These are phyloP conservation scores for Taurulus bubalis DNA, from an alignment of 2,113 vertebrate species.

Conservation along the genomic window DNA sequence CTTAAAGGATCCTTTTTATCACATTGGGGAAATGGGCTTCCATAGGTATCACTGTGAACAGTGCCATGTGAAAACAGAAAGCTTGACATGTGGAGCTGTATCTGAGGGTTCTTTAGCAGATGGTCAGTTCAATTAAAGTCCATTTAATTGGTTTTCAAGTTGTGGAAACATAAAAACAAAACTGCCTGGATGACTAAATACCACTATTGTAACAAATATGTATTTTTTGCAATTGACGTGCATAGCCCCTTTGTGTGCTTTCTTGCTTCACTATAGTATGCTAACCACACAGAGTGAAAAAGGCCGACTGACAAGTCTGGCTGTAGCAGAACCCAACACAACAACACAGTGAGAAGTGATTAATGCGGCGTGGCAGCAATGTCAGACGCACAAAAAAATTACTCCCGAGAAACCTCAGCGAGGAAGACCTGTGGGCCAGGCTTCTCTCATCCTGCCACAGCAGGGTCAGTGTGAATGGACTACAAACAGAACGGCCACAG, in stretches of 20 bases:
- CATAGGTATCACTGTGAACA: background rate
- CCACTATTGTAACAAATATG: background rate
- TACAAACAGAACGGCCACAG: constrained; percentile 36
- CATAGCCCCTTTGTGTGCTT: background rate
- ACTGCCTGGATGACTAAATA: background rate
- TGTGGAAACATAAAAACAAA: background rate
- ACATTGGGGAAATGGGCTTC: no score
- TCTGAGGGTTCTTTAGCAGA: no score
- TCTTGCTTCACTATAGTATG: background rate
- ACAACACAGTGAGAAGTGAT: constrained; percentile 49
- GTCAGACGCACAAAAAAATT: constrained; percentile 59
- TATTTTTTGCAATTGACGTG: background rate
- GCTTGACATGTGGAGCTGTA: background rate
- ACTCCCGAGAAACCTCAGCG: constrained; percentile 42
- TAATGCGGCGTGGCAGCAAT: constrained; percentile 60
- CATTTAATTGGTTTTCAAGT: background rate
- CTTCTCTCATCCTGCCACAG: constrained; percentile 52
- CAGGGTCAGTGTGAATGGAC: constrained; percentile 44
- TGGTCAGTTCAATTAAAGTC: background rate
- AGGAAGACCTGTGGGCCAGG: constrained; percentile 37
- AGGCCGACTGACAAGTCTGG: constrained; percentile 15
- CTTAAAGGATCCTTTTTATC: no score
- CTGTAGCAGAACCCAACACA: constrained; percentile 54
- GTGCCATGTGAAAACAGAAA: background rate
- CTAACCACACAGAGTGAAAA: constrained; percentile 19